phyloP scores from a whole-genome alignment of 2,888 invertebrate species.

The Rhagonycha lutea region DNA sequence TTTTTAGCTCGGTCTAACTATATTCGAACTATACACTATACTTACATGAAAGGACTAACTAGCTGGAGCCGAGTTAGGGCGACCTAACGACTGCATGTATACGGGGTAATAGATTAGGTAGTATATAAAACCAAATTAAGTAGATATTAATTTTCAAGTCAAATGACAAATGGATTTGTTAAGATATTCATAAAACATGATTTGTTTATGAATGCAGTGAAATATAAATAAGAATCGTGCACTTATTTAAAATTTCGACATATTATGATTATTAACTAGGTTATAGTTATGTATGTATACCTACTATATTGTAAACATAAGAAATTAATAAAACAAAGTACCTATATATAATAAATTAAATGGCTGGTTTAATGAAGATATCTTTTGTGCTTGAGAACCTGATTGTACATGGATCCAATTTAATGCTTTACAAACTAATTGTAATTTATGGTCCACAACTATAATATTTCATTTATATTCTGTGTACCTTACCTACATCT shows the following conservation, averaged over 20 bases:
- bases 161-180: not conserved
- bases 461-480: slow-evolving; percentile 50
- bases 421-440: slow-evolving; percentile 48
- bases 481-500: slow-evolving; percentile 34
- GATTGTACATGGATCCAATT: slow-evolving; percentile 45
- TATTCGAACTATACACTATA: no score
- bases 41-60: no score
- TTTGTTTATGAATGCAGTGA: slow-evolving; percentile 12
- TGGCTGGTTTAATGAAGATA: slow-evolving; percentile 48
- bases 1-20: no score
- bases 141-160: not conserved
- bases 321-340: slow-evolving; percentile 37
- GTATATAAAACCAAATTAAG: not conserved
- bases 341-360: slow-evolving; percentile 40
- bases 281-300: slow-evolving; percentile 8
- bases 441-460: slow-evolving; percentile 47
- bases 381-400: slow-evolving; percentile 43
- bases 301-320: slow-evolving; percentile 30
- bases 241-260: slow-evolving; percentile 24
- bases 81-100: no score
- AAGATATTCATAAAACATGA: slow-evolving; percentile 13
- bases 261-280: slow-evolving; percentile 31
- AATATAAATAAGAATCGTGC: slow-evolving; percentile 20
- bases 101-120: no score
- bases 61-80: no score